Evolutionary conservation across 2,113 vertebrate genomes (phyloP), one percentile per base, ranked within the genome.

Genomic region (Gymnogyps californianus): DNA sequence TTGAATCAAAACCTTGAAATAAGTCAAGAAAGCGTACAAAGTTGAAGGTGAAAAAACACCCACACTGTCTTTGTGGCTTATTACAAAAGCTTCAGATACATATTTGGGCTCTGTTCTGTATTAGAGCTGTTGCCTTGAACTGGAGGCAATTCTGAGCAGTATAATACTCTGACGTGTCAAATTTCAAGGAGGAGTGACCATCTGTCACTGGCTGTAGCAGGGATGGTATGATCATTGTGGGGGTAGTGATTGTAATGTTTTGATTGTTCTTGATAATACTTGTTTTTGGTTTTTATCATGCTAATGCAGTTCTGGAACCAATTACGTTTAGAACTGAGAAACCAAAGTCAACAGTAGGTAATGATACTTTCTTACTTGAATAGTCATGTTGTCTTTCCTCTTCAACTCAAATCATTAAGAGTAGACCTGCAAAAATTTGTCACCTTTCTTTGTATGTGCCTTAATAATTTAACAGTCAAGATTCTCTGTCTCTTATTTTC

Each of bases 311-410:
- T 74, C 93, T 95, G 95, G 97, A 97, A 89, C 49, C 52, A 22
- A 28, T 97, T 97, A 96, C 61, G 1, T 90, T 96, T 88, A 97
- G 86, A 85, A 89, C 93, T 87, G 95, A 97, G 67, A 88, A 97
- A 96, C 66, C 94, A 46, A 96, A 97, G 86, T 52, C 97, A 89
- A 91, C 93, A 78, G 66, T 82, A 97, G 97, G 96, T 98, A 98
- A 98, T 94, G 59, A 44, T 52, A 34, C 29, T 85, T 82, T 83
- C 66, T 92, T 93, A 51, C 55, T 16, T 40, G 20, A 66, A 42
- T 58, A 55, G 25, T 82, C 64, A 87, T 26, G 28, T 65, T 88
- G 34, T 85, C 90, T 94, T 94, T 87, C 44, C 72, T 96, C 64
- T 76, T 93, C 83, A 87, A 81, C 40, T 72, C 13, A 77, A 82